Conservation (phyloP, 2,113 vertebrate species). For the Corythornis cristatus region DNA sequence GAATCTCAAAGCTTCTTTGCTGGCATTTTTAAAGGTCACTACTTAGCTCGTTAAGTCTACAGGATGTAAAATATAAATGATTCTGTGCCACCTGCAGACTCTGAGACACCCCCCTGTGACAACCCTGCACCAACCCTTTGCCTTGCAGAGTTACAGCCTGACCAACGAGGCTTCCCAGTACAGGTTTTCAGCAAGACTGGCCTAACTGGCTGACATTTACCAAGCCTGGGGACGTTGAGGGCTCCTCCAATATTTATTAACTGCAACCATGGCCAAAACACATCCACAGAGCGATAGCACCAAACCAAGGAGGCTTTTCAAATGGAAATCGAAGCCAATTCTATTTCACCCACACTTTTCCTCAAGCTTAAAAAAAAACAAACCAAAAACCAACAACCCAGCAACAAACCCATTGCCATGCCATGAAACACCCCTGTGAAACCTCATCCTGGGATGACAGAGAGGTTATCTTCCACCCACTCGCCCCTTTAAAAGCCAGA, state of each 20-base stretch:
- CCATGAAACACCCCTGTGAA: neutral
- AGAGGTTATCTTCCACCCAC: conserved; percentile 6
- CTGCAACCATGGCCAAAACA: neutral
- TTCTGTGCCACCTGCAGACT: neutral
- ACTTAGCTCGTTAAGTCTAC: neutral
- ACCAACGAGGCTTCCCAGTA: neutral
- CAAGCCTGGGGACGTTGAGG: neutral
- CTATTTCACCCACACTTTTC: neutral
- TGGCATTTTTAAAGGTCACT: conserved; percentile 57
- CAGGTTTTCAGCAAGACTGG: neutral
- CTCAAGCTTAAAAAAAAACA: neutral
- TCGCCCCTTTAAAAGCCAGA: neutral
- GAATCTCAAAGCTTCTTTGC: neutral
- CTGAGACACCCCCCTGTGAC: accelerated
- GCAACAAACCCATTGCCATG: neutral
- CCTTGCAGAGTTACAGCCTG: neutral
- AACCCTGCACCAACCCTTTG: neutral
- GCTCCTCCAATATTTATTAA: neutral
- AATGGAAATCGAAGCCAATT: neutral
- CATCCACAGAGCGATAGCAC: neutral
- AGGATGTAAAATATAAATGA: conserved; percentile 22
- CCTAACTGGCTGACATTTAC: neutral
- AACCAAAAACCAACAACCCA: neutral
- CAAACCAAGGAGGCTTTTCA: neutral
- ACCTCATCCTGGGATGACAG: neutral